phyloP scores from a whole-genome alignment of 2,797 vertebrate genomes.

The Aulostomus chinensis region DNA sequence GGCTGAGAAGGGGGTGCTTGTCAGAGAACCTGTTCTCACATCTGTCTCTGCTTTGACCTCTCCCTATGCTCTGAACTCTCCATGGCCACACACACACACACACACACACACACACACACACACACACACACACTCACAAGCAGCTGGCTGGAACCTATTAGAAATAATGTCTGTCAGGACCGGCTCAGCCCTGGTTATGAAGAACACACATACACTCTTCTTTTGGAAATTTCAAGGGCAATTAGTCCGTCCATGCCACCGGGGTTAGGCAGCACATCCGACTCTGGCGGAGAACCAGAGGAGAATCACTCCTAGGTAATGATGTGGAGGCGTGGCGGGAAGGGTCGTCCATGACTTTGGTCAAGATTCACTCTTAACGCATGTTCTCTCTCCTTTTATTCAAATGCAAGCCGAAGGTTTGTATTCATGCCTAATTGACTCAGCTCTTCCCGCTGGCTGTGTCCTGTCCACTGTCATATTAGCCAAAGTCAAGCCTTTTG shows the following conservation, averaged over 20 bases:
- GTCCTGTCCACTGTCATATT: conserved; percentile 45
- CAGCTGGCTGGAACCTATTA: conserved; percentile 34
- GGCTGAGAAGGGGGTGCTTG: conserved; percentile 45
- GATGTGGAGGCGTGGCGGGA: conserved; percentile 46
- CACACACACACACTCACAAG: conserved; percentile 13
- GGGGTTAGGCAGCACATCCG: conserved; percentile 44
- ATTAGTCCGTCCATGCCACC: conserved; percentile 61
- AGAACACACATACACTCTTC: conserved; percentile 15
- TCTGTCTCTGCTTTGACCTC: conserved; percentile 61
- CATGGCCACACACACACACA: conserved; percentile 2
- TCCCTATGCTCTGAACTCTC: conserved; percentile 45
- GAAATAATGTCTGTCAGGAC: conserved; percentile 20
- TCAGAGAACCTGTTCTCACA: conserved; percentile 57
- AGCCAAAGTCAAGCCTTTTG: too few relatives aligned
- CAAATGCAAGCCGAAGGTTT: conserved; percentile 53
- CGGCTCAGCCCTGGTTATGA: conserved; percentile 14
- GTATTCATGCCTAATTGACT: conserved; percentile 69
- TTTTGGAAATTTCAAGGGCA: conserved; percentile 66
- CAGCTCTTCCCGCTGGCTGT: conserved; percentile 30
- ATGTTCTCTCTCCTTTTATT: conserved; percentile 41
- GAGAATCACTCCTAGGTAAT: conserved; percentile 56
- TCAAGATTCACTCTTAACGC: conserved; percentile 45
- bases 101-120: conserved; percentile 11
- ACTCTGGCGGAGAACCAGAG: conserved; percentile 21
- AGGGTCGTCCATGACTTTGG: conserved; percentile 42